Conservation (phyloP, 2,113 vertebrate genomes). For the Gymnorhina tibicen region DNA sequence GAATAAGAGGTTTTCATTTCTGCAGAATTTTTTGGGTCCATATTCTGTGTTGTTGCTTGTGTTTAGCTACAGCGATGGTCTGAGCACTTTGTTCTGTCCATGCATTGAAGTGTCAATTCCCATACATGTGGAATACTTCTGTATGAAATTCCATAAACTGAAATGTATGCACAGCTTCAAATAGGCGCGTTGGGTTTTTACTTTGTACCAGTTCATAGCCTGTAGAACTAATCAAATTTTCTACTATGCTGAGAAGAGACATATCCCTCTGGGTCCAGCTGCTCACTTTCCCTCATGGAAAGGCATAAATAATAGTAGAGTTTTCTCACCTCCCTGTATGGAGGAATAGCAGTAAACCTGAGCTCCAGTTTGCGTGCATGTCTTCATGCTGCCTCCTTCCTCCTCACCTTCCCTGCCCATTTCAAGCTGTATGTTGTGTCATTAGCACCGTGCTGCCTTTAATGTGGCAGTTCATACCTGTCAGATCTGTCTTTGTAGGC, state of each 20-base stretch:
- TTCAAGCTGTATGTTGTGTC: not conserved
- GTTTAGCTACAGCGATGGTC: accelerated
- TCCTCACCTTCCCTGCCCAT: not conserved
- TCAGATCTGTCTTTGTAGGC: not conserved
- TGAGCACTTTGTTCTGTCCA: not conserved
- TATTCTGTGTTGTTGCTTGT: not conserved
- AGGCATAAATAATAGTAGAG: not conserved
- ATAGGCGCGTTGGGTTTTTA: not conserved
- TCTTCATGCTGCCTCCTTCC: not conserved
- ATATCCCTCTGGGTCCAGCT: not conserved
- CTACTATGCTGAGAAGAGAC: not conserved
- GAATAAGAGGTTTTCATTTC: not conserved
- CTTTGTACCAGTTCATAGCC: not conserved
- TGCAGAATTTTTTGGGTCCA: not conserved
- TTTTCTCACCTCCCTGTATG: not conserved
- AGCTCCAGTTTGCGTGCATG: not conserved
- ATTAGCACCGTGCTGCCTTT: not conserved
- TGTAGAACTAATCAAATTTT: not conserved
- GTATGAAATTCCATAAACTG: not conserved
- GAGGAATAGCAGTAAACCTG: not conserved
- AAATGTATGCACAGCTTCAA: not conserved
- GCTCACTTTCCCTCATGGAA: not conserved
- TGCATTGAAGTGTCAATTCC: not conserved
- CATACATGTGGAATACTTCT: not conserved
- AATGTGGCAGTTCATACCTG: slow-evolving; percentile 39